phyloP scores from a whole-genome alignment of 2,888 invertebrate species.

The Drosophila tanythrix region DNA sequence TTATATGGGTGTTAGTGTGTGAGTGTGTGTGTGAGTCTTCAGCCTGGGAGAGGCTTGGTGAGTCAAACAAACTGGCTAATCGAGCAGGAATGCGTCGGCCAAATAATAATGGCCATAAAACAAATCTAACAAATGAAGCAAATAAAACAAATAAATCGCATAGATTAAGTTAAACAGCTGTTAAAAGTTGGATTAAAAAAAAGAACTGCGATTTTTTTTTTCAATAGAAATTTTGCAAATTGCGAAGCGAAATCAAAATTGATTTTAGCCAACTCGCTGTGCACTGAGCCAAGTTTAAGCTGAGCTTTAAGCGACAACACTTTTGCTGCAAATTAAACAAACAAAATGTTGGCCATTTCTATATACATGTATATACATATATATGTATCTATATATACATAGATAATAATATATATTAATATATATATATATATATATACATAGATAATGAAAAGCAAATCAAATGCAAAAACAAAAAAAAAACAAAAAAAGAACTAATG shows the following conservation, averaged over 20 bases:
- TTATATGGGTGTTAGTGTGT: not conserved
- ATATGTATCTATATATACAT: conserved; percentile 16
- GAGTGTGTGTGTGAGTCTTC: not conserved
- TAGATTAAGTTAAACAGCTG: conserved; percentile 41
- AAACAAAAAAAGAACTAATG: conserved; percentile 47
- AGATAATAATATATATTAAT: conserved; percentile 13
- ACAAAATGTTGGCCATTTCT: not conserved
- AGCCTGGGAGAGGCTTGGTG: conserved; percentile 21
- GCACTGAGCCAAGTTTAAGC: conserved; percentile 35
- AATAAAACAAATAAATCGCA: conserved; percentile 2
- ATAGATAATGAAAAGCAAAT: conserved; percentile 43
- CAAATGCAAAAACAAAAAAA: conserved; percentile 55
- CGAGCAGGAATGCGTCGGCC: conserved; percentile 33
- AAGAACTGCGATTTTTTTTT: not conserved
- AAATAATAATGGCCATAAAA: conserved; percentile 16
- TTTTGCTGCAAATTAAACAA: not conserved
- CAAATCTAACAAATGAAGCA: conserved; percentile 2
- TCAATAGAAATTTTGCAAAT: conserved; percentile 1
- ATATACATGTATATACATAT: not conserved
- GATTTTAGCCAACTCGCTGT: conserved; percentile 6
- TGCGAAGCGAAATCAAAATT: conserved; percentile 11
- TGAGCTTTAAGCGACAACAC: conserved; percentile 7
- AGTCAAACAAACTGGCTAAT: conserved; percentile 41
- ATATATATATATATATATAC: conserved; percentile 2
- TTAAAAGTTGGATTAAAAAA: conserved; percentile 7